Percentiles rank a stretch among this genome's conserved stretches.
Conservation (phyloP, 2,113 vertebrate species). For the Pardalotus punctatus region DNA sequence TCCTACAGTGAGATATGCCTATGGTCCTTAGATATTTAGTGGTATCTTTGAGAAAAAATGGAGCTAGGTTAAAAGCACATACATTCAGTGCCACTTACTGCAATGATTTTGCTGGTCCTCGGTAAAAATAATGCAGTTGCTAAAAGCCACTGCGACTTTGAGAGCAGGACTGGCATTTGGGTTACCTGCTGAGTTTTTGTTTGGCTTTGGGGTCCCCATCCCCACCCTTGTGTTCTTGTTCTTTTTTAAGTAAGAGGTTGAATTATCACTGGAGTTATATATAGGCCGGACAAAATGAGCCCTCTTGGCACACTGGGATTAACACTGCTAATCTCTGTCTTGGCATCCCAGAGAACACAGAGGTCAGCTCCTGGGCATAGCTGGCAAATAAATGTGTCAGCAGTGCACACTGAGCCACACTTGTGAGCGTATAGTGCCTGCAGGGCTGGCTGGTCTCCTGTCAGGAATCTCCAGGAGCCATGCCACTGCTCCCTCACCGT, state of each 20-base stretch:
- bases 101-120: neutral
- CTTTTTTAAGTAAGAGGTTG: neutral
- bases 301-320: neutral
- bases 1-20: neutral
- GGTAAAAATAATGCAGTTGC: neutral
- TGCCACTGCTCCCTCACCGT: rapidly evolving
- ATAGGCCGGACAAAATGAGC: neutral
- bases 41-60: neutral
- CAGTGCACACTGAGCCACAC: neutral
- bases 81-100: neutral
- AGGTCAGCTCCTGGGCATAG: neutral
- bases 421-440: rapidly evolving
- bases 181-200: neutral
- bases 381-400: neutral
- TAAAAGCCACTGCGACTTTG: neutral
- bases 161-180: neutral
- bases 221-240: neutral
- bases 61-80: neutral
- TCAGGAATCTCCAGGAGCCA: neutral
- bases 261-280: neutral
- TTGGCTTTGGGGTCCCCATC: neutral
- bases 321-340: neutral
- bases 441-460: neutral
- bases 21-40: neutral
- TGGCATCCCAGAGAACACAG: neutral